These are phyloP conservation scores for Trissoscelio sp. DNA, from an alignment of 2,888 invertebrate species.

Conservation along the genomic window DNA sequence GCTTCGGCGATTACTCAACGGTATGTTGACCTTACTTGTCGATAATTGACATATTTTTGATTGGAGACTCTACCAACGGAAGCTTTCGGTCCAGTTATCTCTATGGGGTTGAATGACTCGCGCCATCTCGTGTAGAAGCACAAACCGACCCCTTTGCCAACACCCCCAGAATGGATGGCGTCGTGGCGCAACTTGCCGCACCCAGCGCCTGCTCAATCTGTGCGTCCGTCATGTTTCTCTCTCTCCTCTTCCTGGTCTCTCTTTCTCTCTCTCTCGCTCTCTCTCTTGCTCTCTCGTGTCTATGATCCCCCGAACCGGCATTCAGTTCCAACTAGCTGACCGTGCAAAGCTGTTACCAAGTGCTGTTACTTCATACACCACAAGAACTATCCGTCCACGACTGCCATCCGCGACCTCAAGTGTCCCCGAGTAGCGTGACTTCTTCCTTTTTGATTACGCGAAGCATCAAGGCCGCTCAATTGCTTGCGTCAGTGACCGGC, in stretches of 20 bases:
- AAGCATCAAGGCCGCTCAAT: slow-evolving; percentile 24
- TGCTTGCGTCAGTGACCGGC: slow-evolving; percentile 40
- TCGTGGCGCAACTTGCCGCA: slow-evolving; percentile 81
- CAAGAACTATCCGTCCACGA: slow-evolving; percentile 65
- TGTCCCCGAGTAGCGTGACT: slow-evolving; percentile 14
- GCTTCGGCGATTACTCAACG: no score
- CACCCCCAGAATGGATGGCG: slow-evolving; percentile 69
- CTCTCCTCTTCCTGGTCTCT: no score
- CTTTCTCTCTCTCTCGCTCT: no score
- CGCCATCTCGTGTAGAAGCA: slow-evolving; percentile 46
- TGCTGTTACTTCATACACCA: slow-evolving; percentile 68
- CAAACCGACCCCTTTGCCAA: slow-evolving; percentile 55
- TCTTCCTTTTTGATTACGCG: no score
- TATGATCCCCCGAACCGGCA: slow-evolving; percentile 65
- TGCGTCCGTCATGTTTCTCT: background rate
- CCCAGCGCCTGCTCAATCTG: slow-evolving; percentile 77
- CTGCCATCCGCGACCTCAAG: slow-evolving; percentile 27
- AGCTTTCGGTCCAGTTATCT: no score
- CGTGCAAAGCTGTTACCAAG: slow-evolving; percentile 75
- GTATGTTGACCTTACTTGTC: no score
- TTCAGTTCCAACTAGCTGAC: slow-evolving; percentile 67
- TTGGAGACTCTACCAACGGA: no score
- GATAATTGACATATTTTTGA: no score
- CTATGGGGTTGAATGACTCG: slow-evolving; percentile 39
- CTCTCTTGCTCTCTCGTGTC: no score